phyloP scores from a whole-genome alignment of 2,113 vertebrate species.

The Lipophrys pholis region DNA sequence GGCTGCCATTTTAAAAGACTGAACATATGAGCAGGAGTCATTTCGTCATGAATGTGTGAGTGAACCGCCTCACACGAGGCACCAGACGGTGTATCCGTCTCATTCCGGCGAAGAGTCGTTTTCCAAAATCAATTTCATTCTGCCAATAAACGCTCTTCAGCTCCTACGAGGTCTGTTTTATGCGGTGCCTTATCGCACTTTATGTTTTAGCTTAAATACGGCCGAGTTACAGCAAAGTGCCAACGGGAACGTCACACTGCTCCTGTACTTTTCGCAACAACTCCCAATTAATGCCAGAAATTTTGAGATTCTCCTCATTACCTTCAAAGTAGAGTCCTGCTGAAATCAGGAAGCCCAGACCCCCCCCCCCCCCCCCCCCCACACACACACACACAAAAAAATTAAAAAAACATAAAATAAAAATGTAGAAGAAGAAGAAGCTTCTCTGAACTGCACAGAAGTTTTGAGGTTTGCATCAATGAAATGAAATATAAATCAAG shows the following conservation, averaged over 20 bases:
- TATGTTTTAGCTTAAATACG: background rate
- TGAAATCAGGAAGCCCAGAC: slow-evolving; percentile 8
- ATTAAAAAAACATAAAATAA: slow-evolving; percentile 17
- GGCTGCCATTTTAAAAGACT: background rate
- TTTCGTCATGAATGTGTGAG: background rate
- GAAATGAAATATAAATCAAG: slow-evolving; percentile 55
- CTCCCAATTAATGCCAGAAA: slow-evolving; percentile 39
- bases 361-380: background rate
- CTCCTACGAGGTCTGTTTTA: background rate
- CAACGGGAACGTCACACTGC: background rate
- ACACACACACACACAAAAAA: too few species aligned
- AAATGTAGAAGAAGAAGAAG: background rate
- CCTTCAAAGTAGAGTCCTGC: slow-evolving; percentile 25
- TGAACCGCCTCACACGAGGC: background rate
- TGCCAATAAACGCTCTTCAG: background rate
- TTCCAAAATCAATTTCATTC: background rate
- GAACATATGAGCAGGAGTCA: background rate
- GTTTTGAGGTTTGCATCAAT: slow-evolving; percentile 37
- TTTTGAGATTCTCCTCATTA: slow-evolving; percentile 39
- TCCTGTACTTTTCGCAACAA: background rate
- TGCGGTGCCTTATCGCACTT: background rate
- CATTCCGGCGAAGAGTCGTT: background rate
- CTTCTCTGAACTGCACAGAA: slow-evolving; percentile 10
- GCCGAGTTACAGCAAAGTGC: background rate
- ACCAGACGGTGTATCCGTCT: background rate